These are phyloP conservation scores for Zonotrichia leucophrys DNA, from an alignment of 2,113 vertebrate genomes.

Conservation along the genomic window DNA sequence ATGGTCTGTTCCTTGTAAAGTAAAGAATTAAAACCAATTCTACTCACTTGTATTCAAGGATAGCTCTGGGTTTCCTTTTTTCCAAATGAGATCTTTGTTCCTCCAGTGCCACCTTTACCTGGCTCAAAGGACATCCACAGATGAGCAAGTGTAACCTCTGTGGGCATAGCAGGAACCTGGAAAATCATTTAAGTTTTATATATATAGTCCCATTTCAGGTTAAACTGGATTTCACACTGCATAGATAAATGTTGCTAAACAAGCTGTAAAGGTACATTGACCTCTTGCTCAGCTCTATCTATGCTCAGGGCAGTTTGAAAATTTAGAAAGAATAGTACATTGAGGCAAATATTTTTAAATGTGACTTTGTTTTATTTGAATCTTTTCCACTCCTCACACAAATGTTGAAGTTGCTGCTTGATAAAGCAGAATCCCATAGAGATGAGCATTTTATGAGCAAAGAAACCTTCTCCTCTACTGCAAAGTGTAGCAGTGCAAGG, in stretches of 20 bases:
- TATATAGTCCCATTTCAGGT: background rate
- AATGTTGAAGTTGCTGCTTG: background rate
- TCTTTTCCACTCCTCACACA: background rate
- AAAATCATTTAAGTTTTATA: background rate
- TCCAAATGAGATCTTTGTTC: background rate
- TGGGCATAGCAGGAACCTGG: background rate
- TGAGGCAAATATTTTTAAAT: background rate
- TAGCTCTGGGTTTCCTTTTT: background rate
- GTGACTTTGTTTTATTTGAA: background rate
- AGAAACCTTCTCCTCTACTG: background rate
- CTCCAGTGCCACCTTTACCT: background rate
- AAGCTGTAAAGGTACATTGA: background rate
- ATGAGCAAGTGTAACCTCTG: background rate
- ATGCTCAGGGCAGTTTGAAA: background rate
- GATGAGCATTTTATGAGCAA: conserved; percentile 37
- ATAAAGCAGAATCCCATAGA: conserved; percentile 39
- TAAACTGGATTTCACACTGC: background rate
- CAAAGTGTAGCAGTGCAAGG: background rate
- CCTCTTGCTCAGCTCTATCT: background rate
- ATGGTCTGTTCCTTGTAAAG: background rate
- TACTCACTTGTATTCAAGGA: background rate
- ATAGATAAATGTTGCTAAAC: background rate
- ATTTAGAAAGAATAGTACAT: background rate
- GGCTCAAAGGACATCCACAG: background rate
- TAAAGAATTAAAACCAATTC: background rate